These are phyloP conservation scores for Drosophila orena DNA, from an alignment of 1,140 invertebrate genomes.

Conservation along the genomic window DNA sequence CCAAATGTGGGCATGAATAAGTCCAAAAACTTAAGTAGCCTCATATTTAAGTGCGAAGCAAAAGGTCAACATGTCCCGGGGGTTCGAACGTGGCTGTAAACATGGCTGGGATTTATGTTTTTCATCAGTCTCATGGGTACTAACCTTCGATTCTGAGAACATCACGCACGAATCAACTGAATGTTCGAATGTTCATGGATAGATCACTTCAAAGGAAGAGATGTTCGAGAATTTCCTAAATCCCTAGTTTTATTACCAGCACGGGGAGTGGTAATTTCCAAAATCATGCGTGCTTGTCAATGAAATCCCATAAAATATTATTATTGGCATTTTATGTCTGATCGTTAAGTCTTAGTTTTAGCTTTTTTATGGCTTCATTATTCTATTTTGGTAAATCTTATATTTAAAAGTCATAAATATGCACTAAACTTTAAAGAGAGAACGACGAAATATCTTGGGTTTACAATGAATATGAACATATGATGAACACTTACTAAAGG, in stretches of 20 bases:
- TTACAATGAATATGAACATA: too few relatives aligned
- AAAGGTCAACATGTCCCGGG: slow-evolving; percentile 10
- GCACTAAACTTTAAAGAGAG: neutral
- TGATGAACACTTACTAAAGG: neutral
- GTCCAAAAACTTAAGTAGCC: neutral
- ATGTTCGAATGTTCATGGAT: slow-evolving; percentile 7
- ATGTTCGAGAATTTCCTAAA: neutral
- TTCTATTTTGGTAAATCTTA: neutral
- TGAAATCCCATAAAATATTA: slow-evolving; percentile 43
- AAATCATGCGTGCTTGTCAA: slow-evolving; percentile 26
- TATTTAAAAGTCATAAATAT: neutral
- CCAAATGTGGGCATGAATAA: slow-evolving; percentile 32
- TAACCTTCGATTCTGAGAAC: slow-evolving; percentile 21
- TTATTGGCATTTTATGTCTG: slow-evolving; percentile 52
- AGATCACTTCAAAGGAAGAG: slow-evolving; percentile 15
- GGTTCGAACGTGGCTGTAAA: slow-evolving; percentile 24
- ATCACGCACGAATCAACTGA: slow-evolving; percentile 28
- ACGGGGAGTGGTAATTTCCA: slow-evolving; percentile 3
- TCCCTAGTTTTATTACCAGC: slow-evolving; percentile 3
- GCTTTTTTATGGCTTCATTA: neutral
- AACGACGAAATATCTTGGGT: too few relatives aligned
- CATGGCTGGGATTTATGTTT: slow-evolving; percentile 32
- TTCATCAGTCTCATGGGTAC: slow-evolving; percentile 7
- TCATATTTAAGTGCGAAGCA: slow-evolving; percentile 5
- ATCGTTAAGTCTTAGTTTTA: slow-evolving; percentile 29